Conservation (phyloP, 2,888 invertebrate species). For the Monochamus alternatus region DNA sequence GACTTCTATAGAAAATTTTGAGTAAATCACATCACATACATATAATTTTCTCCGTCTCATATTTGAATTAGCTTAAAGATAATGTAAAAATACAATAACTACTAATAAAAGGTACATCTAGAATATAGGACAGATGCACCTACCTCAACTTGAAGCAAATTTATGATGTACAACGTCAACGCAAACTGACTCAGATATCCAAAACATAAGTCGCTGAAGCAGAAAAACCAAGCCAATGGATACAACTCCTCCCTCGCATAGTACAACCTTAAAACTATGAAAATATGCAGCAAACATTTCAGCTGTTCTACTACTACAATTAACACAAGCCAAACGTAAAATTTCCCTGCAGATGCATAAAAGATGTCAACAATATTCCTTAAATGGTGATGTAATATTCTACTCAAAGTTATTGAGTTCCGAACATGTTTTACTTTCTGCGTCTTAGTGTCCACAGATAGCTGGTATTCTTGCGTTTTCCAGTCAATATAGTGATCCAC, state of each 20-base stretch:
- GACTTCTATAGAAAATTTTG: too few species aligned
- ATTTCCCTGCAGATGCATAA: neutral
- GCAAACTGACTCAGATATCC: constrained; percentile 23
- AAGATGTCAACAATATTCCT: neutral
- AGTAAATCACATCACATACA: too few species aligned
- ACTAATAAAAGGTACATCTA: neutral
- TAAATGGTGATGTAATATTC: constrained; percentile 7
- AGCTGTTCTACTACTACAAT: constrained; percentile 15
- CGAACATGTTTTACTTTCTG: neutral
- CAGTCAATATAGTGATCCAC: neutral
- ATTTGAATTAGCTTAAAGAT: too few species aligned
- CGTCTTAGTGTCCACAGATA: constrained; percentile 7
- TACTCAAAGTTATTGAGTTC: constrained; percentile 1
- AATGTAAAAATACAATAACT: neutral
- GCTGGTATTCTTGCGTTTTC: constrained; percentile 22
- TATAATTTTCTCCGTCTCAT: too few species aligned
- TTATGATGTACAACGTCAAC: constrained; percentile 1
- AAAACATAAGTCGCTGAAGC: constrained; percentile 11
- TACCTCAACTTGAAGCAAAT: neutral
- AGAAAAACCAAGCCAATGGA: neutral
- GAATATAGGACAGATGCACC: too few species aligned
- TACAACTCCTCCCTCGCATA: neutral
- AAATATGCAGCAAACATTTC: constrained; percentile 2
- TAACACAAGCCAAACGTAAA: constrained; percentile 1
- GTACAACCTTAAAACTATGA: constrained; percentile 5